phyloP scores from a whole-genome alignment of 2,888 invertebrate genomes.

The Gastrophysa polygoni region DNA sequence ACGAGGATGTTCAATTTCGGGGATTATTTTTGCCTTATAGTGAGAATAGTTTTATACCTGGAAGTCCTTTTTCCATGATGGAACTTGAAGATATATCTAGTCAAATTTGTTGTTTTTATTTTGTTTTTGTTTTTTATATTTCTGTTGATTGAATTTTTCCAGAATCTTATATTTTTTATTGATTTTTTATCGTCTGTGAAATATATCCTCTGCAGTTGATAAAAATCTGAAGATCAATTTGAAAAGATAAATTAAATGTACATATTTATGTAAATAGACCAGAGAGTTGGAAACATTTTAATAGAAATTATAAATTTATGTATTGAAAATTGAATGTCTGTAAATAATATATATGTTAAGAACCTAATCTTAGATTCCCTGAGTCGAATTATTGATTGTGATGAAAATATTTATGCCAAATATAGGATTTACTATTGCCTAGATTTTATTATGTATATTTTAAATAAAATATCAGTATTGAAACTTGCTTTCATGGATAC shows the following conservation, averaged over 20 bases:
- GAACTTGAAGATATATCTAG: slow-evolving; percentile 7
- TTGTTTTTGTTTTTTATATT: slow-evolving; percentile 14
- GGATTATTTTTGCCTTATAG: too few species aligned
- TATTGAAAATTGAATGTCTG: slow-evolving; percentile 23
- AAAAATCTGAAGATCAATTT: not conserved
- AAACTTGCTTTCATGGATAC: not conserved
- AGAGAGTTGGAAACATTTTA: slow-evolving; percentile 23
- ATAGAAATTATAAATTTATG: slow-evolving; percentile 26
- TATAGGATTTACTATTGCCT: slow-evolving; percentile 57
- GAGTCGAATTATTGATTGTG: slow-evolving; percentile 60
- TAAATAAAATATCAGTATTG: slow-evolving; percentile 54
- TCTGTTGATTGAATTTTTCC: slow-evolving; percentile 16
- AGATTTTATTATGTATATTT: slow-evolving; percentile 61
- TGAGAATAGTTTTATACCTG: too few species aligned
- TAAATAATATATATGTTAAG: slow-evolving; percentile 40
- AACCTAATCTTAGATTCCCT: slow-evolving; percentile 47
- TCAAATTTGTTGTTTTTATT: slow-evolving; percentile 27
- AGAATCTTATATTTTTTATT: not conserved
- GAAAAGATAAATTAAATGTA: slow-evolving; percentile 1
- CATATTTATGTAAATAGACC: slow-evolving; percentile 25
- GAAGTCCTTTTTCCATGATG: not conserved
- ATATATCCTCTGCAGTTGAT: not conserved
- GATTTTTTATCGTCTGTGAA: too few species aligned
- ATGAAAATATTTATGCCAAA: slow-evolving; percentile 58
- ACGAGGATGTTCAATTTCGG: too few species aligned